phyloP scores from a whole-genome alignment of 2,113 vertebrate genomes.

The Acinonyx jubatus region DNA sequence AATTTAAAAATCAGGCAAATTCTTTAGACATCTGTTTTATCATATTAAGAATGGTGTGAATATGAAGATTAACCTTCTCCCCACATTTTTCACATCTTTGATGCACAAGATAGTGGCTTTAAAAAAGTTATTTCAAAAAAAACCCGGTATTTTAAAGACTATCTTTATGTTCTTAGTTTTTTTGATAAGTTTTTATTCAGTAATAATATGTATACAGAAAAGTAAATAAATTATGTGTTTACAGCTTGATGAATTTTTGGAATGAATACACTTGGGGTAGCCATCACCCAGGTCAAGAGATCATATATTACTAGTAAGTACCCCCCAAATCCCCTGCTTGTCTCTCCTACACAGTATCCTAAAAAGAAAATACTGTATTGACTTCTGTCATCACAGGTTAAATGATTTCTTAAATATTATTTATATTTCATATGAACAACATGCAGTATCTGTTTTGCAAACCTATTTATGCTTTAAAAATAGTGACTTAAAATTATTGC shows the following conservation, averaged over 20 bases:
- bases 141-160: not conserved
- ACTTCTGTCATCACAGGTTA: not conserved
- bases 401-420: not conserved
- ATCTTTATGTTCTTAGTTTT: not conserved
- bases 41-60: not conserved
- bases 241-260: not conserved
- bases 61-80: not conserved
- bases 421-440: not conserved
- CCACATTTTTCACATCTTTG: not conserved
- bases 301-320: not conserved
- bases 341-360: not conserved
- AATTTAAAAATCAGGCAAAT: not conserved
- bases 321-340: not conserved
- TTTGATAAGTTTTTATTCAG: not conserved
- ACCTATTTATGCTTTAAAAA: not conserved
- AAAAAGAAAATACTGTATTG: not conserved
- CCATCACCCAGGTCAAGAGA: not conserved
- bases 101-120: not conserved
- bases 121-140: not conserved
- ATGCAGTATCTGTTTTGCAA: not conserved
- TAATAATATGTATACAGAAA: not conserved
- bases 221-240: not conserved
- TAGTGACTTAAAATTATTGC: not conserved
- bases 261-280: not conserved
- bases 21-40: not conserved